Conservation (phyloP, 2,888 invertebrate species). For the Apotomis betuletana region DNA sequence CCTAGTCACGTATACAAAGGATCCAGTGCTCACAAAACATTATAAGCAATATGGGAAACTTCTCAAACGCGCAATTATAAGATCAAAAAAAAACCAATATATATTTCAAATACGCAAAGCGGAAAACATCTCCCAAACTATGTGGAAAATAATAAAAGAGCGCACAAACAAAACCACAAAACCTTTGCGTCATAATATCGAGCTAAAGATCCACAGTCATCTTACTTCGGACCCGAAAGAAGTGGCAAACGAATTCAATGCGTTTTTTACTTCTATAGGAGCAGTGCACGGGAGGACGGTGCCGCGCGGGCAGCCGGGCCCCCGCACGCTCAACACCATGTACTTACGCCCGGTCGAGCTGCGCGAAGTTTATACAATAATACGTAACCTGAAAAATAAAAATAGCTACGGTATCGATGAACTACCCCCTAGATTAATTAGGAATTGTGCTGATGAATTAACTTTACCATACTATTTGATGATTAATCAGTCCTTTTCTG, state of each 20-base stretch:
- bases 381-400: no score
- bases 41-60: no score
- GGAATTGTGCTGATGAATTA: no score
- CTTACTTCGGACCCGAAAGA: not conserved
- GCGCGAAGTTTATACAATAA: no score
- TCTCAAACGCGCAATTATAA: no score
- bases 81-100: no score
- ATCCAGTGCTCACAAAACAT: no score
- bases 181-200: not conserved
- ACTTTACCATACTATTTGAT: no score
- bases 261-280: not conserved
- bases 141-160: slow-evolving; percentile 4
- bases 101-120: not conserved
- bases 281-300: not conserved
- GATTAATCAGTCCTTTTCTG: no score
- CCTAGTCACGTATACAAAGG: no score
- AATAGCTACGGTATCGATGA: no score
- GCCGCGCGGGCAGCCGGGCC: not conserved
- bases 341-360: not conserved
- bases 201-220: not conserved
- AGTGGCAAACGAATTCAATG: not conserved
- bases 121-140: not conserved
- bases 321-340: slow-evolving; percentile 3
- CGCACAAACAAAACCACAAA: not conserved
- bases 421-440: no score